Percentiles rank a stretch among this genome's conserved stretches.
Conservation (phyloP, 30 jellyfish, hydroid and myxozoan genomes). For the Hydractinia symbiolongicarpus region DNA sequence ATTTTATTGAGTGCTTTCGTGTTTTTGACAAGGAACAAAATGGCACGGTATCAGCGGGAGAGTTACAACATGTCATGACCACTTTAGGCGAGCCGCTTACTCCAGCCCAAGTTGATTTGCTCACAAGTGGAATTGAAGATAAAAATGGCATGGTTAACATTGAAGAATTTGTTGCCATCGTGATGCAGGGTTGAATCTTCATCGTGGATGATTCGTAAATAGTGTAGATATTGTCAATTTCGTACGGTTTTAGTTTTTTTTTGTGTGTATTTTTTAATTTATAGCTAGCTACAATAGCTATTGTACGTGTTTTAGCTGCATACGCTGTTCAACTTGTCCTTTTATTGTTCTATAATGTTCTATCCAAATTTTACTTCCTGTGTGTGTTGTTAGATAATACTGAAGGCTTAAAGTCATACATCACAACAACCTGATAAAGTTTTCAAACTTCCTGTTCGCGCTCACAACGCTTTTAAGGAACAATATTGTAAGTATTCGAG, state of each 20-base stretch:
- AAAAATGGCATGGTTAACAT: conserved; percentile 85
- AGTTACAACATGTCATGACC: conserved; percentile 90
- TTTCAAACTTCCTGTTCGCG: too few species aligned
- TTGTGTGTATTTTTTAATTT: too few species aligned
- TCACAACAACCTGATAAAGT: too few species aligned
- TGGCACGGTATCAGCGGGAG: conserved; percentile 93
- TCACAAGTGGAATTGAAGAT: conserved; percentile 89
- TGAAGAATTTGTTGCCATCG: conserved; percentile 83
- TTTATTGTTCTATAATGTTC: too few species aligned
- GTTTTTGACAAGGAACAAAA: conserved; percentile 88
- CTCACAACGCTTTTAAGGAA: too few species aligned
- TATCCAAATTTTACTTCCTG: too few species aligned
- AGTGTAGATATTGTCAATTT: too few species aligned
- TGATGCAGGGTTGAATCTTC: conserved; percentile 58
- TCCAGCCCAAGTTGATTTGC: conserved; percentile 78
- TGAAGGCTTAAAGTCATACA: too few species aligned
- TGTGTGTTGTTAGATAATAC: too few species aligned
- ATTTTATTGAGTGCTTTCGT: conserved; percentile 95
- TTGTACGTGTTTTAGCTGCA: background rate
- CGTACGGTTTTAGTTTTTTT: background rate
- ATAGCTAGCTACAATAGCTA: background rate
- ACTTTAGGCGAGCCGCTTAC: conserved; percentile 85
- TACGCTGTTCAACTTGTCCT: background rate
- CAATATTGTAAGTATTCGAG: too few species aligned
- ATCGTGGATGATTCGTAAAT: too few species aligned